phyloP scores from a whole-genome alignment of 2,888 invertebrate species.

The Cremastinae sp. region DNA sequence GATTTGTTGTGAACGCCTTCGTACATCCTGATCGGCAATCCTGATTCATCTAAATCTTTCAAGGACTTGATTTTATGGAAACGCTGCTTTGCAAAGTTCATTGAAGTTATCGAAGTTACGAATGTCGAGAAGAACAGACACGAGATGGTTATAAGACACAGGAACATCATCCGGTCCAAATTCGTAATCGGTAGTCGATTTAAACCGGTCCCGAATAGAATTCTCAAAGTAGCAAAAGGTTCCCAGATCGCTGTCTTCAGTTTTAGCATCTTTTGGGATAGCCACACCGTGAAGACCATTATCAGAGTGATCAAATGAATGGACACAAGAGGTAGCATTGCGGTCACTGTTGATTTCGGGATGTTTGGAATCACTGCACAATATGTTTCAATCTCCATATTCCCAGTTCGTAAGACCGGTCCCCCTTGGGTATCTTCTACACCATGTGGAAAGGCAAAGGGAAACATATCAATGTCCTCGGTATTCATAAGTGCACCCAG shows the following conservation, averaged over 20 bases:
- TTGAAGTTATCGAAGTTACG: not conserved
- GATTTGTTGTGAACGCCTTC: no score
- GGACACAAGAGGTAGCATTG: not conserved
- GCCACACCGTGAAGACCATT: constrained; percentile 1
- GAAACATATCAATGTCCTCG: no score
- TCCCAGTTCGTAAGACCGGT: no score
- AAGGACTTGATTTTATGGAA: no score
- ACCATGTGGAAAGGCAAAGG: no score
- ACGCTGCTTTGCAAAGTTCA: not conserved
- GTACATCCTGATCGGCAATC: no score
- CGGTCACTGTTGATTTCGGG: not conserved
- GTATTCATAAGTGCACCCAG: no score
- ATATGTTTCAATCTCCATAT: no score
- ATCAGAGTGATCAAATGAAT: not conserved
- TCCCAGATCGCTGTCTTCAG: not conserved
- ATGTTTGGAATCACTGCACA: no score
- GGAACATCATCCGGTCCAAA: constrained; percentile 7
- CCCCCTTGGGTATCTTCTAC: no score
- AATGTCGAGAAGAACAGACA: not conserved
- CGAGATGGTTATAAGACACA: not conserved
- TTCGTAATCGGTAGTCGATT: not conserved
- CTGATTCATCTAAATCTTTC: no score
- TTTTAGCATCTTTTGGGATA: not conserved
- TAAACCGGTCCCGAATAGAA: not conserved
- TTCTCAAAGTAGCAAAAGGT: not conserved